Conservation (phyloP, 2,888 invertebrate genomes). For the Macrosiphum euphorbiae region DNA sequence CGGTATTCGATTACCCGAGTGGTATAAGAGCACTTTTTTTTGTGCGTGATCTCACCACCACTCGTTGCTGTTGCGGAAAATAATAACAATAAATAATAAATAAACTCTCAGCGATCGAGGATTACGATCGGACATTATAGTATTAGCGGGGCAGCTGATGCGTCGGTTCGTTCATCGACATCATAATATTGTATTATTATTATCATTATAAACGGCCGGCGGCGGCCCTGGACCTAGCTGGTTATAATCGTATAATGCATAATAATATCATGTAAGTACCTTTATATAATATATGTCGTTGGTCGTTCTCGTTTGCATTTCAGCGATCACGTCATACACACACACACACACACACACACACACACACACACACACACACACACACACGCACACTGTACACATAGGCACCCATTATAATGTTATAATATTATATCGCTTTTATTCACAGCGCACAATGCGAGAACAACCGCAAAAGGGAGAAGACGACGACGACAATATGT, state of each 20-base stretch:
- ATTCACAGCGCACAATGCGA: background rate
- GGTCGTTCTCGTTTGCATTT: slow-evolving; percentile 11
- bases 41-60: background rate
- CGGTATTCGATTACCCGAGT: slow-evolving; percentile 23
- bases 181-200: slow-evolving; percentile 20
- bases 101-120: slow-evolving; percentile 11
- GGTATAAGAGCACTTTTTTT: background rate
- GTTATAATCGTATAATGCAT: background rate
- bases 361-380: background rate
- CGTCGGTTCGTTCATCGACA: slow-evolving; percentile 1
- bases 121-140: slow-evolving; percentile 23
- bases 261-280: background rate
- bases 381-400: background rate
- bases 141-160: background rate
- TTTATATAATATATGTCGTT: background rate
- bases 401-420: background rate
- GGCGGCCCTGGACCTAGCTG: background rate
- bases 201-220: background rate
- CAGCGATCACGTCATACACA: background rate
- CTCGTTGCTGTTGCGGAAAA: slow-evolving; percentile 34
- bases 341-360: background rate
- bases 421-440: slow-evolving; percentile 9
- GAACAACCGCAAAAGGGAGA: slow-evolving; percentile 1
- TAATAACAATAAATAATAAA: slow-evolving; percentile 35
- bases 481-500: slow-evolving; percentile 45